These are phyloP conservation scores for Matsumurasca onukii DNA, from an alignment of 1,140 invertebrate genomes.

Conservation along the genomic window DNA sequence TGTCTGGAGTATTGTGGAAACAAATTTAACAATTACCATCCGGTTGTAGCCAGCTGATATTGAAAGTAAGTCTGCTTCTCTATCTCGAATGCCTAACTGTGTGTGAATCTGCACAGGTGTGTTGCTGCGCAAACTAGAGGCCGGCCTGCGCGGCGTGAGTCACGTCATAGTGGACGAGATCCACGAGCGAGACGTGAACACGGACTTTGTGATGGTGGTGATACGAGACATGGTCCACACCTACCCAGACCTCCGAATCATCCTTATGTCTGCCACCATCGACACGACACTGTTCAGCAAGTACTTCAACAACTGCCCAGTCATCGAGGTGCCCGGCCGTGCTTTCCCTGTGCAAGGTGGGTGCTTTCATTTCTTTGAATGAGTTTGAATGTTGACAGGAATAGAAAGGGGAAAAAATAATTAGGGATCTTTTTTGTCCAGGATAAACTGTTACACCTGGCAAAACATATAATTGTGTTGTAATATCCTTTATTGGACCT, in stretches of 20 bases:
- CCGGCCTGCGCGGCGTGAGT: constrained; percentile 80
- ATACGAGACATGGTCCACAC: constrained; percentile 89
- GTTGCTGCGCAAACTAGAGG: constrained; percentile 86
- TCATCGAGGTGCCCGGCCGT: constrained; percentile 74
- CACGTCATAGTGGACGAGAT: constrained; percentile 97
- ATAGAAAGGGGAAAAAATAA: no score
- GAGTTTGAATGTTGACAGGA: no score
- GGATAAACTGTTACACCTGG: no score
- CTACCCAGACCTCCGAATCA: constrained; percentile 86
- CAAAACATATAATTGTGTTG: no score
- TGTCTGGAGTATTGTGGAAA: neutral
- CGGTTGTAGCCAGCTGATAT: no score
- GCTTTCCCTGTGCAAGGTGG: constrained; percentile 71
- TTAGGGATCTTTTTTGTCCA: no score
- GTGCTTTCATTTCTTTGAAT: no score
- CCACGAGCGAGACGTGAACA: constrained; percentile 95
- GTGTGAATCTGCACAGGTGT: constrained; percentile 60
- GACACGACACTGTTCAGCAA: constrained; percentile 86
- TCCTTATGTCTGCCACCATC: constrained; percentile 97
- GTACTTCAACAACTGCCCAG: constrained; percentile 90
- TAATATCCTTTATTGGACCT: no score
- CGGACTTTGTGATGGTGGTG: constrained; percentile 94
- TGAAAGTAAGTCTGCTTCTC: no score
- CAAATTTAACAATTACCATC: neutral
- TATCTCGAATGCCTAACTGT: neutral